Evolutionary conservation across 2,797 vertebrate species (phyloP), one percentile per base, ranked within the genome.

Genomic region (Adrianichthys oophorus): DNA sequence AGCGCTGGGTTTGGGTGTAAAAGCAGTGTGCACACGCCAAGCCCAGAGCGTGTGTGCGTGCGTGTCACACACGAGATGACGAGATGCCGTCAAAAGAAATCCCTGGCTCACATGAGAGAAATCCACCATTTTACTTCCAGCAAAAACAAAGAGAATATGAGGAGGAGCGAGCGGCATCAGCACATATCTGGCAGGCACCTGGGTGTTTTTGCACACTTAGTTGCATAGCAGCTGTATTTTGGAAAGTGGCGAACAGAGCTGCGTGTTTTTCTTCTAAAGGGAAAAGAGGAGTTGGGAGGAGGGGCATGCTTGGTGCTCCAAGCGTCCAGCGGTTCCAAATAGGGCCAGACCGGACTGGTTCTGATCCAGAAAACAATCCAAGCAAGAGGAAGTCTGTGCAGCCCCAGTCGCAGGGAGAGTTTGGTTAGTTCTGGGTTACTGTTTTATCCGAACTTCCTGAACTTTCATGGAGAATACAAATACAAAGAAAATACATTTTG

Each of bases 201-300:
- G 88, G 84, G 53, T 92, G 89, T 90, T 91, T 90, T 78, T 74
- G 78, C 67, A 59, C 74, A 84, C 82, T 89, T 86, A 87, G 90
- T 92, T 91, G 91, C 90, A 60, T 91, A 90, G 91, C 90, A 91
- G 90, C 90, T 92, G 86, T 92, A 91, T 91, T 92, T 92, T 90
- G 91, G 89, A 91, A 91, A 91, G 86, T 60, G 71, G 74, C 85
- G 83, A 85, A 84, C 79, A 77, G 82, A 69, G 83, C 76, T 57
- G 81, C 83, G 83, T 88, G 83, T 89, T 88, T 90, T 78, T 82
- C 73, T 80, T 72, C 59, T 48, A 19, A 64, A 62, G 52, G 41
- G 56, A 50, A 8, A 56, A 55, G 68, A 29, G 68, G 44, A 48
- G 24, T 29, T 13, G 26, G 4, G 26, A 37, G 41, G 40, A 59